Evolutionary conservation across 2,113 vertebrate species (phyloP), one percentile per base, ranked within the genome.

Genomic region (Gopherus flavomarginatus): DNA sequence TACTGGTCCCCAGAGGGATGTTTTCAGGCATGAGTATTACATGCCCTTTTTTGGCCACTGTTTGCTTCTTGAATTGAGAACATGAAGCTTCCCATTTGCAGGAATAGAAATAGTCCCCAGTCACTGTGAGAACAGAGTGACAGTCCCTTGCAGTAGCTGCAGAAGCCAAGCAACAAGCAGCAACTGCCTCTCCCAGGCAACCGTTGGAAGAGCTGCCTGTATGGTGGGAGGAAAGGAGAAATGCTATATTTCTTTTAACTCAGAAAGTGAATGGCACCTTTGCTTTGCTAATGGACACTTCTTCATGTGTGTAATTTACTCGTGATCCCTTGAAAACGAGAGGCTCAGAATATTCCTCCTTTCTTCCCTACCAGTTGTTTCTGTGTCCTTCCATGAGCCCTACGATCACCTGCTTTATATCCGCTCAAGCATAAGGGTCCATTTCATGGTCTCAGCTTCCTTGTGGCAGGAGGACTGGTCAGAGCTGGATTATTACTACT

Each of bases 261-360:
- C 24, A 35, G 14, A 14, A 59, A 35, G 35, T 6, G 8, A 75
- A 21, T 1, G 38, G 75, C 24, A 44, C 12, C 24, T 1, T 19
- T 6, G 75, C 44, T 85, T 47, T 80, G 42, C 42, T 8, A 59
- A 59, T 35, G 0, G 4, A 47, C 22, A 11, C 35, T n/a, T 8
- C 2, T 79, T 26, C 24, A 42, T 19, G 22, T 31, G 17, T 4
- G 22, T 52, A 72, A 90, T 72, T 59, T 57, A 80, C 9, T 26
- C 56, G 29, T 52, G 17, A 9, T 14, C 72, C 72, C 22, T 26
- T 24, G 42, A 24, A 53, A 59, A n/a, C 1, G 7, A 0, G 1
- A 90, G 50, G 52, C 14, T 16, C 35, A 24, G 84, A 50, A 44
- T 24, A 75, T 21, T 26, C 11, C 72, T 42, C 21, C 22, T 42